phyloP scores from a whole-genome alignment of 2,797 vertebrate genomes.

The Gallinago nigripennis region DNA sequence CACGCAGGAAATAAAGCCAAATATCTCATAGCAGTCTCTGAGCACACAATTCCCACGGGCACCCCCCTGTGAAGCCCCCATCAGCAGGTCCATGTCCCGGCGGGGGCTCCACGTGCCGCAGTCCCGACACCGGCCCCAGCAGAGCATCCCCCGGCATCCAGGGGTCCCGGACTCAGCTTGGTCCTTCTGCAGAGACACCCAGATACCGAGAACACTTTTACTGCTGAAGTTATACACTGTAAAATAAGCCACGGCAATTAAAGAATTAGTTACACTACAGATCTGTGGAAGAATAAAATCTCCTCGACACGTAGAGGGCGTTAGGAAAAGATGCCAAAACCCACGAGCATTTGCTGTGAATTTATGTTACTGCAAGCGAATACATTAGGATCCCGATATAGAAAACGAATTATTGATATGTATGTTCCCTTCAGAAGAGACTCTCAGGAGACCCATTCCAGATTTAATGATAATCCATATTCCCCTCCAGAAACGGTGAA shows the following conservation, averaged over 20 bases:
- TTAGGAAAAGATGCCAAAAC: neutral
- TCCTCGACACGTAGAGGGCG: neutral
- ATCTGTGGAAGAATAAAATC: neutral
- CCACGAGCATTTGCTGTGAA: constrained; percentile 28
- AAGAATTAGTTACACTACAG: neutral
- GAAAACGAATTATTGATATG: constrained; percentile 55
- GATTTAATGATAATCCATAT: constrained; percentile 71
- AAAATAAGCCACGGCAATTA: neutral
- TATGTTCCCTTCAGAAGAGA: constrained; percentile 50
- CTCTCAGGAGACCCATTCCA: constrained; percentile 64
- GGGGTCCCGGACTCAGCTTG: neutral
- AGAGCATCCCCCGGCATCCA: neutral
- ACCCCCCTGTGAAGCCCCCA: neutral
- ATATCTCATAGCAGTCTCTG: neutral
- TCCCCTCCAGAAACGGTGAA: constrained; percentile 51
- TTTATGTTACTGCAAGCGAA: constrained; percentile 55
- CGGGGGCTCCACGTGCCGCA: rapidly evolving
- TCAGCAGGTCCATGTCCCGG: rapidly evolving
- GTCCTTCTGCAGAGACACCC: neutral
- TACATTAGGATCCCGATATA: constrained; percentile 7
- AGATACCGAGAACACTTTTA: neutral
- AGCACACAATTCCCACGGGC: neutral
- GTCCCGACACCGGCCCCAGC: neutral
- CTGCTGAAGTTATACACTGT: neutral
- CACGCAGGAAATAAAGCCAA: neutral